Percentiles rank a stretch among this genome's conserved stretches.
Conservation (phyloP, 2,113 vertebrate genomes). For the Strigops habroptila region DNA sequence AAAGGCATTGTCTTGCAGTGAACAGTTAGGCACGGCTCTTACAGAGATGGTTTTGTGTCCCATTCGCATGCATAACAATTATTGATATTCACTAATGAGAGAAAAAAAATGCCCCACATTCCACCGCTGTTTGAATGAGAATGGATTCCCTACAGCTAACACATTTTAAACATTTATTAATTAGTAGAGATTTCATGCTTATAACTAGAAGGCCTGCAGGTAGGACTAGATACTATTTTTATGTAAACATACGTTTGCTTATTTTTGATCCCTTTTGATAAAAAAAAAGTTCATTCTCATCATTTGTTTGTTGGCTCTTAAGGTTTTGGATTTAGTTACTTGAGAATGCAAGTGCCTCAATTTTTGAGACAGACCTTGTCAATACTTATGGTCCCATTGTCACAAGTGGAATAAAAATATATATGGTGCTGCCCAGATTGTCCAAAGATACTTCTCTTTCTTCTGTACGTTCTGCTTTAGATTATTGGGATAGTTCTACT, state of each 20-base stretch:
- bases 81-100: conserved; percentile 23
- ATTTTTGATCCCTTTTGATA: not conserved
- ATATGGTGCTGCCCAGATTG: not conserved
- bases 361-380: not conserved
- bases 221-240: not conserved
- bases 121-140: not conserved
- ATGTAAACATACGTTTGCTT: not conserved
- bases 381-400: not conserved
- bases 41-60: conserved; percentile 52
- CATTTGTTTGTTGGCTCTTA: not conserved
- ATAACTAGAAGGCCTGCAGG: not conserved
- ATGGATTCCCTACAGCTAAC: not conserved
- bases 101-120: not conserved
- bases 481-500: not conserved
- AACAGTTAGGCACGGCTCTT: conserved; percentile 14
- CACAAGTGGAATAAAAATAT: not conserved
- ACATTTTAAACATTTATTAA: not conserved
- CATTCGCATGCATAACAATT: not conserved
- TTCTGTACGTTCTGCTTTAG: not conserved
- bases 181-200: not conserved
- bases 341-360: not conserved
- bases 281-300: not conserved
- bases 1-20: conserved; percentile 15
- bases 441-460: not conserved
- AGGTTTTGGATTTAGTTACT: not conserved